Conservation (phyloP, 1,140 invertebrate species). For the Drosophila melanica region DNA sequence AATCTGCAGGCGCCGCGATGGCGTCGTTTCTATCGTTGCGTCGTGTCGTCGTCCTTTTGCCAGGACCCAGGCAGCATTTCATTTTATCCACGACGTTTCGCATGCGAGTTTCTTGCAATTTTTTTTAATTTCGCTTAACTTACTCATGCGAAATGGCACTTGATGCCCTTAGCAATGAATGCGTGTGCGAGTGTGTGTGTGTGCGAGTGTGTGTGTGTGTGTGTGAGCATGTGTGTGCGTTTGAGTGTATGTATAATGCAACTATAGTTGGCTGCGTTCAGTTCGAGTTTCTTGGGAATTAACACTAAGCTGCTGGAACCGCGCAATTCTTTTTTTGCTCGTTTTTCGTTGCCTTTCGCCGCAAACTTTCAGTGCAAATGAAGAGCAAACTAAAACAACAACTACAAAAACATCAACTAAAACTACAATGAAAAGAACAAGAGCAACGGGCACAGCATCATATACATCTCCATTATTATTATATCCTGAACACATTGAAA, state of each 20-base stretch:
- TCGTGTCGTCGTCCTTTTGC: slow-evolving; percentile 20
- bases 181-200: slow-evolving; percentile 21
- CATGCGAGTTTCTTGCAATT: slow-evolving; percentile 62
- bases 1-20: slow-evolving; percentile 42
- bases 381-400: slow-evolving; percentile 11
- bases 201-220: slow-evolving; percentile 23
- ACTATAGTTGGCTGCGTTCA: slow-evolving; percentile 38
- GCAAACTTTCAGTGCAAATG: slow-evolving; percentile 46
- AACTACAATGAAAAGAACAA: background rate
- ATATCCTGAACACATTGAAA: too few species aligned
- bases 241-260: slow-evolving; percentile 26
- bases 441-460: slow-evolving; percentile 25
- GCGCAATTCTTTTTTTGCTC: slow-evolving; percentile 15
- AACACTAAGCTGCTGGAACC: slow-evolving; percentile 68
- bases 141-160: slow-evolving; percentile 78
- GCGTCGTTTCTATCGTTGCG: background rate
- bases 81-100: slow-evolving; percentile 41
- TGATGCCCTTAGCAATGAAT: slow-evolving; percentile 61
- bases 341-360: slow-evolving; percentile 7
- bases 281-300: slow-evolving; percentile 71
- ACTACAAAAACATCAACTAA: slow-evolving; percentile 4
- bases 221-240: slow-evolving; percentile 26
- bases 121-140: slow-evolving; percentile 72
- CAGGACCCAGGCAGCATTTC: slow-evolving; percentile 41
- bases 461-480: slow-evolving; percentile 59